Evolutionary conservation across 2,113 vertebrate species (phyloP), one percentile per base, ranked within the genome.

Genomic region (Odontophorus gujanensis): DNA sequence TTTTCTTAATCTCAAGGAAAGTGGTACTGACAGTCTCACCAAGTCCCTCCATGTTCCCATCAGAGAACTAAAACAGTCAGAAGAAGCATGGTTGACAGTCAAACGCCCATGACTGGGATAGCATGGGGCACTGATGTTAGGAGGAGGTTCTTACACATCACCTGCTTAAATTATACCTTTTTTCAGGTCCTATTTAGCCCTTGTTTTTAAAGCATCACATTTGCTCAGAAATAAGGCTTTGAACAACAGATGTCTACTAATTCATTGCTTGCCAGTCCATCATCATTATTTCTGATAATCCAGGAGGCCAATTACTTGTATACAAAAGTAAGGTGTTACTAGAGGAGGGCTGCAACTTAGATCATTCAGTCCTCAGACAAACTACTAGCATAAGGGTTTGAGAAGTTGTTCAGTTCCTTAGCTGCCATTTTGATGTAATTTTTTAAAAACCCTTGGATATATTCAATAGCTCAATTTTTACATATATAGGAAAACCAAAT

Each of bases 61-160:
- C 48, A 81, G 69, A 87, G 92, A 87, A 87, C 50, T 53, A 63
- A 84, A 74, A 66, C 38, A 83, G 47, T 68, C 53, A 92, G 59
- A 55, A 73, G 74, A 81, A 81, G 69, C 40, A 51, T 65, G 65
- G 45, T 57, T 90, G 83, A 92, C 75, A 92, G 89, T 65, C 82
- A 94, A 48, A 78, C 85, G 82, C 55, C 69, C 82, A 94, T 65
- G 84, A 87, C 43, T 66, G 79, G 86, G 90, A 87, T 85, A 87
- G 66, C 65, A 61, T 55, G 71, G 50, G 55, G 55, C 76, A 61
- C 61, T 65, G 59, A 76, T 78, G 74, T 93, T 74, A 84, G 43
- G 42, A 87, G 68, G 11, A 40, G 40, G 40, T 11, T 40, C 40
- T 40, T 40, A 40, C 43, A 68, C 65, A 92, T 68, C 78, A 90